Percentiles rank a stretch among this genome's conserved stretches.
These are phyloP conservation scores for Cyclopterus lumpus DNA, from an alignment of 2,797 vertebrate genomes.

Conservation along the genomic window DNA sequence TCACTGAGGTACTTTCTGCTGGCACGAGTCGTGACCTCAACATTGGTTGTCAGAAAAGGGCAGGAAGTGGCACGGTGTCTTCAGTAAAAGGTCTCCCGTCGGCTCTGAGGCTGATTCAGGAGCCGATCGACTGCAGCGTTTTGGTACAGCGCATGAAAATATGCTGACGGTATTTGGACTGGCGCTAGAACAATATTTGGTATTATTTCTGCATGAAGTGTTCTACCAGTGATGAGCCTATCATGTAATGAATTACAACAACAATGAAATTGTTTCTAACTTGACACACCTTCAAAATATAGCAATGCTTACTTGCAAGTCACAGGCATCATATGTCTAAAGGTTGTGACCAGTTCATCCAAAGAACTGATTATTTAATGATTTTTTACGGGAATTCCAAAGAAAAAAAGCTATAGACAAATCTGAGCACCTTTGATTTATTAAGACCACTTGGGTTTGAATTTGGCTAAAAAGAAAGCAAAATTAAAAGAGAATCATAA, in stretches of 20 bases:
- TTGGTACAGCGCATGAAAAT: background rate
- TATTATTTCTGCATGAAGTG: slow-evolving; percentile 1
- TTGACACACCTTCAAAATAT: background rate
- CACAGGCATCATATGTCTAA: background rate
- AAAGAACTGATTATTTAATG: background rate
- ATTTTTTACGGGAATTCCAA: background rate
- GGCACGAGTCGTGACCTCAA: background rate
- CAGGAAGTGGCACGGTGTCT: slow-evolving; percentile 8
- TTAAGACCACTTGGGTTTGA: background rate
- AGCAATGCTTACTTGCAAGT: background rate
- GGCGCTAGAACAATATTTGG: background rate
- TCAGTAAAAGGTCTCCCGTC: slow-evolving; percentile 22
- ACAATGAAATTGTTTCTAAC: too few species aligned
- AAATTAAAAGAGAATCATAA: background rate
- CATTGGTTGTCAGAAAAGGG: slow-evolving; percentile 11
- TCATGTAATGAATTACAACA: background rate
- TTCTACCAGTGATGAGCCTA: slow-evolving; percentile 3
- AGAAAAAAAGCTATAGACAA: background rate
- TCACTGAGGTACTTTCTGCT: background rate
- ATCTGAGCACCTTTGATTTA: background rate
- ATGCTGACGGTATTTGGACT: slow-evolving; percentile 1
- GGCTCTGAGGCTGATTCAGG: background rate
- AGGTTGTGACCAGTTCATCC: too few species aligned
- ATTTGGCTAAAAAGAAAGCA: background rate
- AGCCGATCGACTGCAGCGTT: background rate